Base-by-base conservation (phyloP, 2,797 vertebrate species). In the Cynopterus sphinx region DNA sequence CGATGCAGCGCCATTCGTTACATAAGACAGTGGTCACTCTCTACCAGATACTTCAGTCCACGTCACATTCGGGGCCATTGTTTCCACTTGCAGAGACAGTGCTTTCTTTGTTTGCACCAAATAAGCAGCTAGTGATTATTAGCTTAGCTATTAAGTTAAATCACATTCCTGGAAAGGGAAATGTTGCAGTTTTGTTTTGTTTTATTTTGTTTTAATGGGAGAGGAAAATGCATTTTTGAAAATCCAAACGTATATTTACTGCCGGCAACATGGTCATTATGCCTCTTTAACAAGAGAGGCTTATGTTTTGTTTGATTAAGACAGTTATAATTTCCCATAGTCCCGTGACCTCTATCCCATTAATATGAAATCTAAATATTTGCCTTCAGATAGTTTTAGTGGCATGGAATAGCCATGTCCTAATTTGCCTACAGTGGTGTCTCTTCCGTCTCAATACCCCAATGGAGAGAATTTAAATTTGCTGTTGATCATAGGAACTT, bases 91-190 rank as follows among this genome's bases (percentile, higher is more conserved):
- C 73, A 67, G 77, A 86, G 92, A 98, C 97, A 98, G 95, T 90
- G 91, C 12, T 36, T 95, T 95, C 97, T 98, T 97, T 98, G 94
- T 98, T 96, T 95, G 46, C 51, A 1, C 46, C 67, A 85, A 96
- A 55, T 83, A 95, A 86, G 67, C 83, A 96, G 96, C 97, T 95
- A 96, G 83, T 95, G 97, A 95, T 94, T 93, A 97, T 97, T 98
- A 97, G 79, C 68, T 96, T 68, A 88, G 92, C 91, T 97, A 85
- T 96, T 92, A 97, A 95, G 86, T 97, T 95, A 91, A 97, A 97
- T 96, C 96, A 73, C 81, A 68, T 97, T 97, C 96, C 96, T 98
- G 96, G 87, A 98, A 96, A 90, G 73, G 95, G 67, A 75, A 92
- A 90, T 96, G 95, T 89, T 97, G n/a, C 73, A 93, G 49, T 43